phyloP scores from a whole-genome alignment of 2,888 invertebrate species.

The Eristalinus sepulchralis region DNA sequence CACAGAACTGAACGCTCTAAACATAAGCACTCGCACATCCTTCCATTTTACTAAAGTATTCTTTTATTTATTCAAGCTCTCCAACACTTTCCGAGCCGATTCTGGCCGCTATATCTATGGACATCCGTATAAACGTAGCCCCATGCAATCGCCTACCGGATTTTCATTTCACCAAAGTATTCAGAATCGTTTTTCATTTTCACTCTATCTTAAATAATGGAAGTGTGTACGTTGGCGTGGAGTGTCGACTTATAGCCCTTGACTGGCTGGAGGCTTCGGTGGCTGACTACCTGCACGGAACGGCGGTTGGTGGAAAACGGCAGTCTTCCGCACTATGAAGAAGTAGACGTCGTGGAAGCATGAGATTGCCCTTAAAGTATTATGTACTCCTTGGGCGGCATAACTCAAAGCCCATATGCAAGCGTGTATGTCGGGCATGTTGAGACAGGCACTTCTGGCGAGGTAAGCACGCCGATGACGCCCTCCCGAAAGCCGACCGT shows the following conservation, averaged over 20 bases:
- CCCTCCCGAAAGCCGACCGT: conserved; percentile 3
- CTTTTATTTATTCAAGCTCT: conserved; percentile 9
- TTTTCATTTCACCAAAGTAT: conserved; percentile 59
- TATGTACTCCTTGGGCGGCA: conserved; percentile 54
- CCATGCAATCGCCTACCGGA: conserved; percentile 47
- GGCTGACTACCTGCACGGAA: not conserved
- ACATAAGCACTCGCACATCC: not conserved
- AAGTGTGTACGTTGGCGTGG: conserved; percentile 36
- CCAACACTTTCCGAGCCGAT: not conserved
- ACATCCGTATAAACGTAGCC: not conserved
- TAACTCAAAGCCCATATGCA: conserved; percentile 67
- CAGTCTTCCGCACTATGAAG: conserved; percentile 11
- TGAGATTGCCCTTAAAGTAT: conserved; percentile 61
- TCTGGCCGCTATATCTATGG: not conserved
- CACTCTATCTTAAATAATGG: conserved; percentile 63
- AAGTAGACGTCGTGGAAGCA: conserved; percentile 21
- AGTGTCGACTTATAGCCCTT: conserved; percentile 21
- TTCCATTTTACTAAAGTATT: not conserved
- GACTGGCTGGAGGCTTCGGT: conserved; percentile 18
- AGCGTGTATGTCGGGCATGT: conserved; percentile 50
- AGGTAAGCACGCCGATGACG: conserved; percentile 52
- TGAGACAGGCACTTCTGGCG: conserved; percentile 60
- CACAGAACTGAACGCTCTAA: conserved; percentile 17
- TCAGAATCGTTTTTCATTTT: conserved; percentile 64
- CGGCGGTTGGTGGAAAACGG: not conserved